These are phyloP conservation scores for Helicorthomorpha holstii DNA, from an alignment of 1,140 invertebrate species.

Conservation along the genomic window DNA sequence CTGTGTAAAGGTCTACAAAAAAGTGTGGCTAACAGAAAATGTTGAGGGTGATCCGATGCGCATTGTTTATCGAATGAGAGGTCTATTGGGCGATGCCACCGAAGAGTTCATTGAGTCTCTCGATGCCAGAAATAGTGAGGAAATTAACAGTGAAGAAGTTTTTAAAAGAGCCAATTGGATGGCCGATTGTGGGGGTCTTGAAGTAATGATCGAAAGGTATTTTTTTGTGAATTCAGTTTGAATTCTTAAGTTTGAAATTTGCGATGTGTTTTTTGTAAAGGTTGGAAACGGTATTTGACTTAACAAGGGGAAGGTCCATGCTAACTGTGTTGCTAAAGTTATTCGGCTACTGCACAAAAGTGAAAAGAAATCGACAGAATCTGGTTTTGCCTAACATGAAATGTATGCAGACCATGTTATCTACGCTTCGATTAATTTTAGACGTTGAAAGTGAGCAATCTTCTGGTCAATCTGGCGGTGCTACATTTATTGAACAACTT, in stretches of 20 bases:
- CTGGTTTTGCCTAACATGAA: constrained; percentile 28
- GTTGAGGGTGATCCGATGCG: constrained; percentile 84
- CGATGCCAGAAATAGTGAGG: constrained; percentile 69
- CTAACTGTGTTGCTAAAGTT: constrained; percentile 70
- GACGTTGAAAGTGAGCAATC: constrained; percentile 31
- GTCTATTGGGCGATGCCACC: constrained; percentile 89
- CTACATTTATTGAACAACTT: constrained; percentile 60
- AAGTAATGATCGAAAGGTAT: constrained; percentile 32
- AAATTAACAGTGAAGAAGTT: constrained; percentile 84
- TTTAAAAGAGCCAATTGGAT: constrained; percentile 65
- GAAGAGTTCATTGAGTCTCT: constrained; percentile 95
- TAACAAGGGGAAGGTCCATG: constrained; percentile 52
- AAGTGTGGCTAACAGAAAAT: constrained; percentile 64
- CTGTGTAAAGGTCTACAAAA: constrained; percentile 32
- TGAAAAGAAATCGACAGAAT: constrained; percentile 30
- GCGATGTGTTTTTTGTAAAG: constrained; percentile 19
- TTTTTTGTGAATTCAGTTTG: constrained; percentile 1
- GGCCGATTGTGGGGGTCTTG: constrained; percentile 67
- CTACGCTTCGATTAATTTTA: constrained; percentile 24
- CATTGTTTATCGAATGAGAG: constrained; percentile 96
- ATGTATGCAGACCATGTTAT: constrained; percentile 28
- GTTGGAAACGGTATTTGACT: constrained; percentile 50
- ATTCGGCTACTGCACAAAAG: constrained; percentile 63
- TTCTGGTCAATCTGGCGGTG: constrained; percentile 41
- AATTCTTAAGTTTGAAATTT: constrained; percentile 4